Evolutionary conservation across 1,140 invertebrate species (phyloP).

Genomic region (Scaptodrosophila lebanonensis): DNA sequence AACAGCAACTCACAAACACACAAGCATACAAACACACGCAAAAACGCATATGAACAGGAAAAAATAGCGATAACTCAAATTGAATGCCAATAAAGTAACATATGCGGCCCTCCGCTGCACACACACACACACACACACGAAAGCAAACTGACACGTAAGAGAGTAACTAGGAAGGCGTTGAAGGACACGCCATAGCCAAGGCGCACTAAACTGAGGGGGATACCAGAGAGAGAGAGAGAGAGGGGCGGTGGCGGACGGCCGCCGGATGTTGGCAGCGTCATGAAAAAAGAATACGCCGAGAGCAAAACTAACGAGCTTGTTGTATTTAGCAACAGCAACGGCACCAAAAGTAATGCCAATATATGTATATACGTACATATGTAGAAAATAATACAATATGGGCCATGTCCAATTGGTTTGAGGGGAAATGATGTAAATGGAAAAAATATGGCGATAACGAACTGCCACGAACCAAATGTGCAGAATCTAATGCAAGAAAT

Average conservation of each 20-base stretch:
- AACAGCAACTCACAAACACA: neutral
- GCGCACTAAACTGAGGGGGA: too few relatives aligned
- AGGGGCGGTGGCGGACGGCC: slow-evolving; percentile 21
- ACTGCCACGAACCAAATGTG: slow-evolving; percentile 47
- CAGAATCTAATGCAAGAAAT: slow-evolving; percentile 10
- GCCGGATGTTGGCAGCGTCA: slow-evolving; percentile 42
- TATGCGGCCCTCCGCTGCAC: slow-evolving; percentile 46
- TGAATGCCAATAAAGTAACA: slow-evolving; percentile 72
- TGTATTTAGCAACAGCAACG: slow-evolving; percentile 49
- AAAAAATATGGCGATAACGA: slow-evolving; percentile 42
- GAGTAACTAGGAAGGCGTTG: slow-evolving; percentile 56
- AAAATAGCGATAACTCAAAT: slow-evolving; percentile 72
- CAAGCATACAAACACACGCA: slow-evolving; percentile 14
- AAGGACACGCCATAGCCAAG: slow-evolving; percentile 44
- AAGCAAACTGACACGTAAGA: slow-evolving; percentile 37
- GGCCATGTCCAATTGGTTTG: slow-evolving; percentile 28
- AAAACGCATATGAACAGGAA: slow-evolving; percentile 67
- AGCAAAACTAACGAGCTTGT: slow-evolving; percentile 68
- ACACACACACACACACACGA: slow-evolving; percentile 25
- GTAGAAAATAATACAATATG: slow-evolving; percentile 65
- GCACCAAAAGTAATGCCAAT: slow-evolving; percentile 56
- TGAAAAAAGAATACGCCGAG: slow-evolving; percentile 42
- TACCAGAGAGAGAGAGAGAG: too few relatives aligned
- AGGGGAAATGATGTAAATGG: slow-evolving; percentile 3
- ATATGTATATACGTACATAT: too few relatives aligned